These are phyloP conservation scores for Zaprionus bogoriensis DNA, from an alignment of 2,888 invertebrate genomes.

Conservation along the genomic window DNA sequence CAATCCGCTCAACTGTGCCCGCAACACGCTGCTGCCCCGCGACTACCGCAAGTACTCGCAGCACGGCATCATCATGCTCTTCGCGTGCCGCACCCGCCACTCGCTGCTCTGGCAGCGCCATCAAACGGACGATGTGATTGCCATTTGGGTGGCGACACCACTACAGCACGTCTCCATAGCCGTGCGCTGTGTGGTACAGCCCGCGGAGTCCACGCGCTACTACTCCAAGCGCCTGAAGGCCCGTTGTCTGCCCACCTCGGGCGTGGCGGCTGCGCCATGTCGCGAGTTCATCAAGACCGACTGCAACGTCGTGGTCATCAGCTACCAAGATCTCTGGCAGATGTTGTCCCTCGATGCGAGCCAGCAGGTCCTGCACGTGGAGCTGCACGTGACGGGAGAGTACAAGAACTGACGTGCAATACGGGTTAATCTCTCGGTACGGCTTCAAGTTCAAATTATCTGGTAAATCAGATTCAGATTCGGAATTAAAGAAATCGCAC, in stretches of 20 bases:
- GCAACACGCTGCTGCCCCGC: constrained; percentile 50
- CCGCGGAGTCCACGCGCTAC: constrained; percentile 25
- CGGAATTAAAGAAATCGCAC: too few species aligned
- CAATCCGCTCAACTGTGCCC: constrained; percentile 52
- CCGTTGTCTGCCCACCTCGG: constrained; percentile 14
- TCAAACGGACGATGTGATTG: constrained; percentile 42
- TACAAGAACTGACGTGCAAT: constrained; percentile 12
- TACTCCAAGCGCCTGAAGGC: constrained; percentile 45
- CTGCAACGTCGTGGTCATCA: constrained; percentile 45
- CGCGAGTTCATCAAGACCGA: constrained; percentile 61
- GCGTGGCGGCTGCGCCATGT: constrained; percentile 10
- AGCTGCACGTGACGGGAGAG: constrained; percentile 52
- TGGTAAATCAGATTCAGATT: too few species aligned
- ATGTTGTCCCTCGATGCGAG: constrained; percentile 14
- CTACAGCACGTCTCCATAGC: constrained; percentile 41
- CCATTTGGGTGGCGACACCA: constrained; percentile 48
- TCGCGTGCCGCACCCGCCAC: constrained; percentile 60
- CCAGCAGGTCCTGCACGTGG: constrained; percentile 40
- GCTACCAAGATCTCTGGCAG: constrained; percentile 41
- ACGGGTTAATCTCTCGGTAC: too few species aligned
- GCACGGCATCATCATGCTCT: constrained; percentile 51
- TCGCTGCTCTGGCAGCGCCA: constrained; percentile 51
- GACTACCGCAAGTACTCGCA: constrained; percentile 53
- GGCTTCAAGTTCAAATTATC: too few species aligned
- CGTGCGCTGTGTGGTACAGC: constrained; percentile 54